Base-by-base conservation (phyloP, 2,113 vertebrate genomes). In the Microcebus tavaratra region DNA sequence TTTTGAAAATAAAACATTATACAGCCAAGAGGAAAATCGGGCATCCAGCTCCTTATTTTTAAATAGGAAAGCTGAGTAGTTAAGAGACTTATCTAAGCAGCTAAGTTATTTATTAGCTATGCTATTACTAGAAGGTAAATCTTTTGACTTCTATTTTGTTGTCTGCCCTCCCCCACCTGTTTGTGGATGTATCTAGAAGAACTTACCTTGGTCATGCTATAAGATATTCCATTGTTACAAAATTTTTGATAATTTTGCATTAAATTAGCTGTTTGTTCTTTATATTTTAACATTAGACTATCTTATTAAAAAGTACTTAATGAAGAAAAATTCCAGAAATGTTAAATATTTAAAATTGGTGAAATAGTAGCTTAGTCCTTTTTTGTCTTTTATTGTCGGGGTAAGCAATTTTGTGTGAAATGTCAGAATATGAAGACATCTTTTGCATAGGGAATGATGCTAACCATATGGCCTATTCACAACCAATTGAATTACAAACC, bases 391-490 rank as follows among this genome's bases (percentile, higher is more conserved):
- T 86, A 86, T 87, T 76, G 80, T 89, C 80, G 27, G 63, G 21
- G 14, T 91, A 76, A 95, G 50, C 70, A 95, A 86, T 15, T 95
- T 87, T 89, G 70, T 91, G 27, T 85, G 34, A 93, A 96, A 95
- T 88, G 65, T 95, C 93, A 95, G 79, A 29, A 29, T 91, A 96
- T 93, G 57, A 95, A 97, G 95, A 95, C 36, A 92, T 97, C 92
- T 96, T 97, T 89, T 96, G 80, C 80, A 96, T 68, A 93, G n/a
- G 29, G 63, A 95, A 96, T 92, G 96, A 97, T 96, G 61, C 42
- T 85, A 95, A 97, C 89, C 97, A 97, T 97, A 97, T 96, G 97
- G 97, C 59, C 94, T 96, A 88, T 81, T 98, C 84, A 86, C 87
- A 88, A 94, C 73, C 89, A 96, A 95, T 73, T 85, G 96, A 95